Evolutionary conservation across 2,888 invertebrate genomes (phyloP), one percentile per base, ranked within the genome.

Genomic region (Danaus chrysippus): DNA sequence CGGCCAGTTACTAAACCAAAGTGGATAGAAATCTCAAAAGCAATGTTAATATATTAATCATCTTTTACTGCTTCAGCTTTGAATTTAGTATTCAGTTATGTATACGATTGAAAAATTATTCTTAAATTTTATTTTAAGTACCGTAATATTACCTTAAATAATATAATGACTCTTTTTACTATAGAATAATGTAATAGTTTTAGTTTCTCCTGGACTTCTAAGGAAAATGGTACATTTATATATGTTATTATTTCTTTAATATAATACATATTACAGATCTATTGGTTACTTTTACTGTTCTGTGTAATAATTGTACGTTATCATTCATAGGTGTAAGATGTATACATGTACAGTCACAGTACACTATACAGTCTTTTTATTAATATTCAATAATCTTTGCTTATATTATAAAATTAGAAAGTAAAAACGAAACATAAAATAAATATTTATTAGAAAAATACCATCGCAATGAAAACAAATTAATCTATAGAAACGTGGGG

Each of bases 391-490:
- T 23, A 5, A 34, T 34, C 2, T 34, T 34, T 5, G 6, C 23
- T 34, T 34, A 5, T 34, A 6, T 34, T 34, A 34, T 34, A 34
- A 34, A 34, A 34, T 34, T 34, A 34, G 23, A 34, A 34, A 34
- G 2, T 6, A 34, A 34, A 34, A 34, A 46, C 15, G 12, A 6
- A 46, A 46, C 46, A 15, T 13, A 13, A 46, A 3, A 15, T 49
- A 49, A 49, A 49, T 49, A 17, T 49, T 49, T 8, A 49, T 49
- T 17, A 10, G 52, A 15, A 42, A 61, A 60, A 56, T 56, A 56
- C 61, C 23, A 53, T 56, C 42, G 49, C 46, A 44, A 49, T 42
- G 46, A 41, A 55, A 44, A 55, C 41, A 52, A 53, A 61, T 61
- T 42, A 56, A 56, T 49, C 52, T 41, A 56, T 42, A 41, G 19